phyloP scores from a whole-genome alignment of 2,888 invertebrate species.

The Tetrapedia diversipes region DNA sequence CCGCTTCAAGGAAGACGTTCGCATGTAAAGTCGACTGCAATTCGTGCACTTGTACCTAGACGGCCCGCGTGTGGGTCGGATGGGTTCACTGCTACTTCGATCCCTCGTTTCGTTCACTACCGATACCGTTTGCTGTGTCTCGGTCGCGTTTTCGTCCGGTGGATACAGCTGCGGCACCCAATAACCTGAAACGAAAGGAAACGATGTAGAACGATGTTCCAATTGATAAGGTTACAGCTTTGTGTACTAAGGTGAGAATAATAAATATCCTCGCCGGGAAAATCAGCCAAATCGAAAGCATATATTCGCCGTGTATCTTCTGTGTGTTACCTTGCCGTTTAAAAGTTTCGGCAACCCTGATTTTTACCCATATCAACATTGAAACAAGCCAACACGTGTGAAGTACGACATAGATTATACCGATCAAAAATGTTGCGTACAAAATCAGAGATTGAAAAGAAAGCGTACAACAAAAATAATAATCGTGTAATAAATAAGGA shows the following conservation, averaged over 20 bases:
- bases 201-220: constrained; percentile 52
- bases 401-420: too few species aligned
- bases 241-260: background rate
- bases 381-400: too few species aligned
- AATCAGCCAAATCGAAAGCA: background rate
- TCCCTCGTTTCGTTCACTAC: background rate
- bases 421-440: background rate
- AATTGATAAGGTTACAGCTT: too few species aligned
- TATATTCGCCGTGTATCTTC: too few species aligned
- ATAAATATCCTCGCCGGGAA: background rate
- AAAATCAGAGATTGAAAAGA: background rate
- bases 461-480: background rate
- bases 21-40: constrained; percentile 82
- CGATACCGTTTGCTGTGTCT: background rate
- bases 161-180: constrained; percentile 62
- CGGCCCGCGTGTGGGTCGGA: constrained; percentile 61
- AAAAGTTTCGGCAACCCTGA: too few species aligned
- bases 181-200: constrained; percentile 73
- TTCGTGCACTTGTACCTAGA: constrained; percentile 85
- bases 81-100: constrained; percentile 65
- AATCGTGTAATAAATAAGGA: constrained; percentile 12
- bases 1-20: constrained; percentile 76
- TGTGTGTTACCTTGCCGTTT: background rate
- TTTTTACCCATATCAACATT: too few species aligned
- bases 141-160: background rate